phyloP scores from a whole-genome alignment of 92 coral and sea anemone species.

The Actinostola sp. region DNA sequence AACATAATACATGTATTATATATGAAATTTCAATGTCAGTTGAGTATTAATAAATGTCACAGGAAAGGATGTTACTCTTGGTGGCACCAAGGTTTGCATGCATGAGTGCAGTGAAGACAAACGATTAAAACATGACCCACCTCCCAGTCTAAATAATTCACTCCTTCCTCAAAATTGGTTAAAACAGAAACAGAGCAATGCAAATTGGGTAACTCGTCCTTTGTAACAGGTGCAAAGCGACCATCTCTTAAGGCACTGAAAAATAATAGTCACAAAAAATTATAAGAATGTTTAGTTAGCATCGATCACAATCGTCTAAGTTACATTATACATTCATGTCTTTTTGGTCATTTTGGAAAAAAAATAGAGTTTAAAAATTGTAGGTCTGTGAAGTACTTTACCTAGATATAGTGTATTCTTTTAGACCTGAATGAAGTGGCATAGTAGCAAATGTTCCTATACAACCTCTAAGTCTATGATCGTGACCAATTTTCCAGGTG shows the following conservation, averaged over 20 bases:
- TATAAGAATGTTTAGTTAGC: neutral
- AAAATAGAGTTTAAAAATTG: too few species aligned
- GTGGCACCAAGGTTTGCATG: too few species aligned
- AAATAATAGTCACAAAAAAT: neutral
- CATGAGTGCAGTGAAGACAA: neutral
- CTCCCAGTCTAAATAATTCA: constrained; percentile 96
- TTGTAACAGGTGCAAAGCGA: constrained; percentile 94
- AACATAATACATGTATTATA: too few species aligned
- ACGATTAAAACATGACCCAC: constrained; percentile 38
- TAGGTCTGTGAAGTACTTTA: too few species aligned
- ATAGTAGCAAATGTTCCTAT: constrained; percentile 98
- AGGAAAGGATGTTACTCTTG: too few species aligned
- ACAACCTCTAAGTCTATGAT: constrained; percentile 87
- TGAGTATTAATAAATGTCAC: too few species aligned
- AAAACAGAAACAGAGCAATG: constrained; percentile 94
- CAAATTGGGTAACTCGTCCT: constrained; percentile 86
- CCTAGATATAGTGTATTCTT: constrained; percentile 97
- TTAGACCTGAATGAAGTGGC: constrained; percentile 90
- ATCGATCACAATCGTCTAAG: too few species aligned
- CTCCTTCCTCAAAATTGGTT: constrained; percentile 98
- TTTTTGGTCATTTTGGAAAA: too few species aligned
- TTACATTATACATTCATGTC: neutral
- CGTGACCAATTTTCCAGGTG: constrained; percentile 99
- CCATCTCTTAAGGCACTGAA: constrained; percentile 94
- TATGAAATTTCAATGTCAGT: too few species aligned